Evolutionary conservation across 2,797 vertebrate genomes (phyloP), one percentile per base, ranked within the genome.

Genomic region (Pipistrellus pipistrellus): DNA sequence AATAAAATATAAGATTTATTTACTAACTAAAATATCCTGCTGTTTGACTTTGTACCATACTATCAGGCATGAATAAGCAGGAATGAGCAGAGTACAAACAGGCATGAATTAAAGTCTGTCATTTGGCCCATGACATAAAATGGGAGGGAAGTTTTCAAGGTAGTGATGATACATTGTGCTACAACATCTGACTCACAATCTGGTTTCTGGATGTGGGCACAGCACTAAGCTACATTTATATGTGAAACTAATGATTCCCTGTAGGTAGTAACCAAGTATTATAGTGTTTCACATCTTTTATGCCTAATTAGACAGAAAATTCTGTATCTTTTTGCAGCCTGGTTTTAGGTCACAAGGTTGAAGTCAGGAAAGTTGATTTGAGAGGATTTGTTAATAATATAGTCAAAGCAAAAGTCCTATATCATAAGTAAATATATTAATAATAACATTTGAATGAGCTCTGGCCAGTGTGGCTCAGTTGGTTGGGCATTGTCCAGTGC

Each of bases 271-370:
- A 81, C 51, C 27, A 82, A 87, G 41, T 81, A 75, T 44, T 73
- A 35, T 17, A 15, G 21, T 82, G 32, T 81, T 81, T 87, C 27
- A 30, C 46, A 55, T 93, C 84, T 93, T 81, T 75, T 62, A 38
- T 73, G 57, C 55, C 46, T 55, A 82, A n/a, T 17, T 75, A 48
- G 46, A 57, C 17, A 23, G 21, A 64, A 73, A 93, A 68, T 82
- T 82, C 68, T 71, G 14, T 72, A 80, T 53, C 57, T 68, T 86
- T 80, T 75, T 69, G 20, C 9, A 92, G 53, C 83, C 64, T 80
- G 41, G 25, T 59, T 57, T 64, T 83, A 62, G 44, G 53, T 66
- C 14, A 23, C 46, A 73, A 73, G 68, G 51, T 21, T 83, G 38
- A 59, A 81, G 11, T 59, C 14, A 55, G 30, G 46, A 20, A 71